Evolutionary conservation across 1,140 invertebrate species (phyloP), one percentile per base, ranked within the genome.

Genomic region (Trichonephila clavipes): DNA sequence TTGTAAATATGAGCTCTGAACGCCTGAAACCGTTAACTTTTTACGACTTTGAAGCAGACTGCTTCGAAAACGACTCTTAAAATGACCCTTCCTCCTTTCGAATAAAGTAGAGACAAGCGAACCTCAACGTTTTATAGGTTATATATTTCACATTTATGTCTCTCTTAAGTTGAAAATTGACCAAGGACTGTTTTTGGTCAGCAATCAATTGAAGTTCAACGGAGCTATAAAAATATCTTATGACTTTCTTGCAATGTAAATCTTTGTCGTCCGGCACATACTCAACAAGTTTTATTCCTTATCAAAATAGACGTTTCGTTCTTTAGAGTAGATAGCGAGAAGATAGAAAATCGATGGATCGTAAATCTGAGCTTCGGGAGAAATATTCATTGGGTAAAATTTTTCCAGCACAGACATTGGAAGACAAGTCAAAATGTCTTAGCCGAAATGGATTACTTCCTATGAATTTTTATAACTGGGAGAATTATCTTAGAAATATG

Each of bases 261-360:
- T 69, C n/a, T 69, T 69, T 24, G 8, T 24, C n/a, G 2, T 28
- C 66, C 66, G n/a, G 66, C 66, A 69, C 21, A 24, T 24, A 69
- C 66, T 69, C 66, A 69, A 69, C 66, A 69, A 69, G 66, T 69
- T 69, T 69, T 69, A 69, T 69, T 69, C 12, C 66, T 69, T 69
- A 69, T 69, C 66, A 69, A 69, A 69, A 24, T 28, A 69, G 66
- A 21, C 66, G 66, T n/a, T 69, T 24, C 66, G 21, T 69, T 69
- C n/a, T 28, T 24, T n/a, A 69, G n/a, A 21, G 66, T 21, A 69
- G 66, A 69, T 28, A 21, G n/a, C n/a, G 66, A 12, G n/a, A 10
- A 24, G 66, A 69, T 69, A 8, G n/a, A 21, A 69, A 69, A 69
- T 69, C 66, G 8, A 69, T 69, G 5, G 24, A 21, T 69, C 21